Evolutionary conservation across 2,888 invertebrate species (phyloP).

Genomic region (Pseudococcus jackbeardsleyi): DNA sequence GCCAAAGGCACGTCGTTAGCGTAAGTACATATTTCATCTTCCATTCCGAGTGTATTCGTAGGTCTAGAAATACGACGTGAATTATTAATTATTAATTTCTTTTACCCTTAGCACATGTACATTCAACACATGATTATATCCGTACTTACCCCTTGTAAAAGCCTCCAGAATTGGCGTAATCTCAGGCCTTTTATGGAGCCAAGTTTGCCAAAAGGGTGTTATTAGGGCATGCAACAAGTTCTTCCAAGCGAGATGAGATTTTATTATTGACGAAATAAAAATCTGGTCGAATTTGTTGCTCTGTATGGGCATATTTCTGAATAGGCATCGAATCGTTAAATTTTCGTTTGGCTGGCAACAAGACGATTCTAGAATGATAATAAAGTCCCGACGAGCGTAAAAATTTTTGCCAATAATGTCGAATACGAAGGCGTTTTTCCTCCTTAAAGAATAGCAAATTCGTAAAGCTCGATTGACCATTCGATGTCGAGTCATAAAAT

Average conservation of each 20-base stretch:
- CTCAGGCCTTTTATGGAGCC: not conserved
- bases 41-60: not conserved
- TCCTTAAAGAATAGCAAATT: too few relatives aligned
- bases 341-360: not conserved
- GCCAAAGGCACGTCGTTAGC: conserved; percentile 77
- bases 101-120: not conserved
- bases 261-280: not conserved
- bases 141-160: not conserved
- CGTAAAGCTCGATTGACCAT: too few relatives aligned
- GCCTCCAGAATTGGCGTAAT: not conserved
- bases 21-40: conserved; percentile 72
- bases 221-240: not conserved
- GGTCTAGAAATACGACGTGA: not conserved
- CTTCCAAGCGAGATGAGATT: not conserved
- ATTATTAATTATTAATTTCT: conserved; percentile 3
- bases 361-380: not conserved
- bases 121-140: not conserved
- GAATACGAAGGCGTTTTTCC: too few relatives aligned
- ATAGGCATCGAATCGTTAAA: not conserved
- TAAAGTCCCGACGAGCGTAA: not conserved
- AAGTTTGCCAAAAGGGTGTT: not conserved
- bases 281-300: not conserved
- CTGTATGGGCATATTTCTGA: not conserved
- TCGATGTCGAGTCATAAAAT: too few relatives aligned
- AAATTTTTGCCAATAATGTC: too few relatives aligned